phyloP scores from a whole-genome alignment of 35 echinoderm and acorn worm genomes.

The Patiria miniata region DNA sequence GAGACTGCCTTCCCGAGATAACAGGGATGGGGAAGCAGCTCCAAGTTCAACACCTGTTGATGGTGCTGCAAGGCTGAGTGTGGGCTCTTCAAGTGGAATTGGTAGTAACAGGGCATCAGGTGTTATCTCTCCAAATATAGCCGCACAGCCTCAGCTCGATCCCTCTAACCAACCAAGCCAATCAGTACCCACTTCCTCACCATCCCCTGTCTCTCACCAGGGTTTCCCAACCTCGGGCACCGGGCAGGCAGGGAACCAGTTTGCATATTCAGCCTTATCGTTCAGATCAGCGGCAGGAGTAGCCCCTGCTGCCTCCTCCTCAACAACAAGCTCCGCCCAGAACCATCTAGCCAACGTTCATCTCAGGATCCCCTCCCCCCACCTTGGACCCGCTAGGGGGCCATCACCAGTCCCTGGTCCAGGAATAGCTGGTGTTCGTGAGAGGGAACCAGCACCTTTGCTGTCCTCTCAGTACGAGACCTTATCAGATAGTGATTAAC shows the following conservation, averaged over 20 bases:
- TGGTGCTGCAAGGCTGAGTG: neutral
- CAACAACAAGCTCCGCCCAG: neutral
- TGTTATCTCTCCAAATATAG: neutral
- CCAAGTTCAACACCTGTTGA: slow-evolving; percentile 42
- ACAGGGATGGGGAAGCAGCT: slow-evolving; percentile 12
- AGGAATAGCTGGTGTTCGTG: slow-evolving; percentile 23
- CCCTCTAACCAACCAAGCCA: slow-evolving; percentile 47
- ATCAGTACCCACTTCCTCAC: slow-evolving; percentile 51
- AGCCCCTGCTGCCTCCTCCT: slow-evolving; percentile 6
- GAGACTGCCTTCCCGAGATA: slow-evolving; percentile 24
- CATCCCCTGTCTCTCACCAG: slow-evolving; percentile 31
- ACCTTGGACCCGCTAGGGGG: slow-evolving; percentile 28
- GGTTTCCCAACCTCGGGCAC: slow-evolving; percentile 24
- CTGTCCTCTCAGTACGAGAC: slow-evolving; percentile 80
- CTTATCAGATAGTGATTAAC: slow-evolving; percentile 78
- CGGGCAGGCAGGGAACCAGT: slow-evolving; percentile 31
- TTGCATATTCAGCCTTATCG: slow-evolving; percentile 41
- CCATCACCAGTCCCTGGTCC: slow-evolving; percentile 57
- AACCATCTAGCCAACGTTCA: slow-evolving; percentile 52
- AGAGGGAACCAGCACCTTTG: slow-evolving; percentile 54
- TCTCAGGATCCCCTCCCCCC: slow-evolving; percentile 50
- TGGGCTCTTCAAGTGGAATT: neutral
- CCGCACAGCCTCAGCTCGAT: slow-evolving; percentile 10
- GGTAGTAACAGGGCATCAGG: neutral
- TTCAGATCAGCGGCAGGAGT: neutral